Base-by-base conservation (phyloP, 2,113 vertebrate genomes). In the Andinoacara biseriatus region DNA sequence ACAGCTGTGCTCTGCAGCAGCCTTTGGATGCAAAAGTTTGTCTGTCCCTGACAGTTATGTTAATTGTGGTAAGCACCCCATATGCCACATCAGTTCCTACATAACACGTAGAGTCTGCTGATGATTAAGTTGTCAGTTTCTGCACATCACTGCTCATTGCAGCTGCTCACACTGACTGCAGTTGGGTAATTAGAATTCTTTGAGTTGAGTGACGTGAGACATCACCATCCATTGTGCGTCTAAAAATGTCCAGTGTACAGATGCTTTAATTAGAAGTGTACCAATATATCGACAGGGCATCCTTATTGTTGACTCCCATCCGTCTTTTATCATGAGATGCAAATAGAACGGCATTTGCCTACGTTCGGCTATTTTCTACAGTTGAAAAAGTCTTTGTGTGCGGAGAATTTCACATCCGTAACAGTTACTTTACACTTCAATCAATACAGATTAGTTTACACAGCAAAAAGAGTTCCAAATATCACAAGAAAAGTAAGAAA, bases 101-200 rank as follows among this genome's bases (percentile, higher is more conserved):
- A 31, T 54, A 72, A 54, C 67, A 54, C 26, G 17, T 18, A 72
- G 26, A n/a, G 10, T 31, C 26, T 72, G 26, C 26, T 31, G 26
- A 72, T 72, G 67, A 72, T 72, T 72, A 72, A 72, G 43, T n/a
- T 72, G 67, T 72, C 67, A 72, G 26, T 72, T 72, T 54, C 67
- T 54, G 67, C 67, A 31, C 26, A 54, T 72, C 67, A 54, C 46
- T 52, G 67, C 46, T 72, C 67, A 52, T 54, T 72, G 67, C 17
- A 72, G 26, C 67, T 33, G 67, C 67, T 72, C 67, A 72, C 46
- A 54, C 18, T 72, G 52, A 31, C 67, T 72, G 43, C 67, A 72
- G 43, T 54, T 52, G 24, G 67, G 26, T 52, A 72, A 72, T 72
- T 31, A 72, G 46, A 31, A 31, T 72, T 72, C 52, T 26, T 31